phyloP scores from a whole-genome alignment of 2,888 invertebrate species.

The Abrostola tripartita region DNA sequence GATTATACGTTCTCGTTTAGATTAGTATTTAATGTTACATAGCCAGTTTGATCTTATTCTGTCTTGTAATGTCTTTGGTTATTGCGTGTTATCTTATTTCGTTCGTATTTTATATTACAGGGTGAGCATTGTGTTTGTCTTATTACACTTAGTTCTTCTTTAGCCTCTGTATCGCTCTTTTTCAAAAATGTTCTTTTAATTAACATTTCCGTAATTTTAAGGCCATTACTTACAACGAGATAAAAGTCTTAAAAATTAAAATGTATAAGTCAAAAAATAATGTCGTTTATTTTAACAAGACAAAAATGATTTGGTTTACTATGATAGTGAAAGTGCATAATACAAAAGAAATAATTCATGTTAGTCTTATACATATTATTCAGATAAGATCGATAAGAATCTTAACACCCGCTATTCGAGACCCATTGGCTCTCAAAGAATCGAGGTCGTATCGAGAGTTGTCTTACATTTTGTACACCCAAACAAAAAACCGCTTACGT shows the following conservation, averaged over 20 bases:
- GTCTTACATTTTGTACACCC: conserved; percentile 68
- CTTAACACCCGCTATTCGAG: conserved; percentile 64
- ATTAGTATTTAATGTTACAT: conserved; percentile 4
- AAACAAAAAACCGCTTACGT: conserved; percentile 68
- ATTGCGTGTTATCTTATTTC: too few species aligned
- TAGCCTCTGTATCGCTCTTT: too few species aligned
- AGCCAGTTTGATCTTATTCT: neutral
- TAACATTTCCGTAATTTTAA: too few species aligned
- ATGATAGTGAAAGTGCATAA: conserved; percentile 50
- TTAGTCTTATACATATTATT: conserved; percentile 65
- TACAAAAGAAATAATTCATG: conserved; percentile 40
- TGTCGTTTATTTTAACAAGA: neutral
- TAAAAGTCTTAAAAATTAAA: too few species aligned
- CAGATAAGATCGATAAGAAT: conserved; percentile 74
- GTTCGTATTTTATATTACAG: too few species aligned
- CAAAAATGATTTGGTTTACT: conserved; percentile 12
- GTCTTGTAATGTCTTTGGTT: neutral
- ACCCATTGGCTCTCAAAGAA: conserved; percentile 67
- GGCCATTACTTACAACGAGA: too few species aligned
- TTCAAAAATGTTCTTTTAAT: too few species aligned
- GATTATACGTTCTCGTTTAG: conserved; percentile 19
- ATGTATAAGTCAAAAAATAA: too few species aligned
- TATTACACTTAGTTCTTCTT: too few species aligned
- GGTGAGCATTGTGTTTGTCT: too few species aligned
- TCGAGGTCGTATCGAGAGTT: conserved; percentile 74